Conservation (phyloP, 2,888 invertebrate genomes). For the Agrochola macilenta region DNA sequence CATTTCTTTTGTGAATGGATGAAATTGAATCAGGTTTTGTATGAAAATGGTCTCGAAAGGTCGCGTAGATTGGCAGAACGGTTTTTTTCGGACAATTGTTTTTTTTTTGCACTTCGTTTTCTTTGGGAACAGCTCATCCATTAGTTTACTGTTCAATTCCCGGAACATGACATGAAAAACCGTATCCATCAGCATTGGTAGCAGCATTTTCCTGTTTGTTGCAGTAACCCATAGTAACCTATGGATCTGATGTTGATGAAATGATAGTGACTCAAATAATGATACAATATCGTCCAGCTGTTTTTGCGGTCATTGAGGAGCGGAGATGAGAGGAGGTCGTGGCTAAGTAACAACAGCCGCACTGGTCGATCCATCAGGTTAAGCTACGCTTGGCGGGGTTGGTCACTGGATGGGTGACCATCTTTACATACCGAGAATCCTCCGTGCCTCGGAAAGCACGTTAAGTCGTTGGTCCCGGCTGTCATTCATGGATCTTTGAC, state of each 20-base stretch:
- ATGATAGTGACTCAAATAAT: background rate
- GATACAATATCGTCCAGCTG: background rate
- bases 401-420: no score
- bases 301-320: no score
- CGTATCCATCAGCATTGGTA: no score
- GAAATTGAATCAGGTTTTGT: conserved; percentile 30
- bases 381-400: no score
- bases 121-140: background rate
- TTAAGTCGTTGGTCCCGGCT: no score
- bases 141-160: background rate
- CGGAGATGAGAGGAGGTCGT: no score
- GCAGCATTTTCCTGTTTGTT: background rate
- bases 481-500: no score
- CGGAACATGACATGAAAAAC: background rate
- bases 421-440: no score
- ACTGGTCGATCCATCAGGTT: no score
- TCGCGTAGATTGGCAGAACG: conserved; percentile 12
- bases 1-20: conserved; percentile 26
- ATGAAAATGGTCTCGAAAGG: conserved; percentile 14
- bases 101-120: background rate
- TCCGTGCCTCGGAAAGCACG: no score
- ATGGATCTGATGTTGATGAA: background rate
- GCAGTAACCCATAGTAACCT: background rate
- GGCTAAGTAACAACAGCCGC: no score
- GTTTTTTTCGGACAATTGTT: background rate